These are phyloP conservation scores for Poecile atricapillus DNA, from an alignment of 2,113 vertebrate species.

Conservation along the genomic window DNA sequence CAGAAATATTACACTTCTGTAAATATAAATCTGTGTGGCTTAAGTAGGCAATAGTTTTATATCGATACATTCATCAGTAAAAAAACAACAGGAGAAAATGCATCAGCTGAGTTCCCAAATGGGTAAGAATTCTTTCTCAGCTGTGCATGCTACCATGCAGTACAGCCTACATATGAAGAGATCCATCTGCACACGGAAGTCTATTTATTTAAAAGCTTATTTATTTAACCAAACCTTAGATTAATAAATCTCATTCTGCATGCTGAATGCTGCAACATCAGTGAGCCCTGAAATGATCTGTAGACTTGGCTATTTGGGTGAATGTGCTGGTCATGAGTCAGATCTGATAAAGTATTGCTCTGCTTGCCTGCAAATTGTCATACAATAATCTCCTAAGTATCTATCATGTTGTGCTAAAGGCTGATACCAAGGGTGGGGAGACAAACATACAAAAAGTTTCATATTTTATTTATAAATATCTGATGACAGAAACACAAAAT, in stretches of 20 bases:
- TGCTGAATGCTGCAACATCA: neutral
- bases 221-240: conserved; percentile 18
- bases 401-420: neutral
- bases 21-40: neutral
- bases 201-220: neutral
- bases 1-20: neutral
- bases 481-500: neutral
- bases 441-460: neutral
- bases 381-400: neutral
- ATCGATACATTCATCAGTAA: neutral
- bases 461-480: neutral
- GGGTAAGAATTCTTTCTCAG: neutral
- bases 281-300: neutral
- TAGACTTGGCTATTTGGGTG: neutral
- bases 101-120: neutral
- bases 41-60: neutral
- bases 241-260: neutral
- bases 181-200: neutral
- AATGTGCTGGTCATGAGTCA: neutral
- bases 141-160: neutral
- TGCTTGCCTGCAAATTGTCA: neutral
- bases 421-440: neutral
- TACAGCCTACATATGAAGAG: neutral
- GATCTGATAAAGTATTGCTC: neutral
- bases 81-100: neutral